These are phyloP conservation scores for Norana najaformis DNA, from an alignment of 2,888 invertebrate species.

Conservation along the genomic window DNA sequence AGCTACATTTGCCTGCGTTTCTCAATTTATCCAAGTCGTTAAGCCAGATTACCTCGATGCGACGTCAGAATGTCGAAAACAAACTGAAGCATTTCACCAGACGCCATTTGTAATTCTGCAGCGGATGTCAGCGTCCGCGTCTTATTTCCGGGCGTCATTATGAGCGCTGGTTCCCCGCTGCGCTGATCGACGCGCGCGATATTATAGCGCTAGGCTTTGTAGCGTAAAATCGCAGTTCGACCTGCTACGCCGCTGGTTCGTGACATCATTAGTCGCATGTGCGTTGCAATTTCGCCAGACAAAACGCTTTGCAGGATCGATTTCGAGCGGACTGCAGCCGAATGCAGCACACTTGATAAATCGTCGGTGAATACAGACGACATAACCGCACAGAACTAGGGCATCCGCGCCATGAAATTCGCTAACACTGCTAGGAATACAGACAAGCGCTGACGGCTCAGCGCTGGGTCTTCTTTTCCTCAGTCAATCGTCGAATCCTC, in stretches of 20 bases:
- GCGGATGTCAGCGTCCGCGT: background rate
- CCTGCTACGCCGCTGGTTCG: background rate
- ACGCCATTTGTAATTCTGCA: conserved; percentile 6
- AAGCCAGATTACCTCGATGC: conserved; percentile 1
- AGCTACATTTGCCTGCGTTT: background rate
- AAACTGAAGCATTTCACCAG: background rate
- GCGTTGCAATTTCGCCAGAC: background rate
- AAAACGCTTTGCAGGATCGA: conserved; percentile 10
- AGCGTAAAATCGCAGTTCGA: conserved; percentile 8
- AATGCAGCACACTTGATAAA: background rate
- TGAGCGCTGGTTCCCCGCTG: background rate
- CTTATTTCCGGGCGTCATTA: conserved; percentile 7
- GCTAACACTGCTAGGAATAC: background rate
- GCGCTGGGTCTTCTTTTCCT: background rate
- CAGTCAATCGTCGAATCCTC: background rate
- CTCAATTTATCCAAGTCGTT: background rate
- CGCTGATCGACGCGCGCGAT: background rate
- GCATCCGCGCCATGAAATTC: background rate
- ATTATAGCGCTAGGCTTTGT: background rate
- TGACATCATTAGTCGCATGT: background rate
- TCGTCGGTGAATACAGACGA: background rate
- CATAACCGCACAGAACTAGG: background rate
- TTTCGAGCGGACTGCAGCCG: background rate
- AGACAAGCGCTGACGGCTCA: background rate
- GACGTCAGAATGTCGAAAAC: background rate